Evolutionary conservation across 2,888 invertebrate genomes (phyloP).

Genomic region (Orthosia gothica): DNA sequence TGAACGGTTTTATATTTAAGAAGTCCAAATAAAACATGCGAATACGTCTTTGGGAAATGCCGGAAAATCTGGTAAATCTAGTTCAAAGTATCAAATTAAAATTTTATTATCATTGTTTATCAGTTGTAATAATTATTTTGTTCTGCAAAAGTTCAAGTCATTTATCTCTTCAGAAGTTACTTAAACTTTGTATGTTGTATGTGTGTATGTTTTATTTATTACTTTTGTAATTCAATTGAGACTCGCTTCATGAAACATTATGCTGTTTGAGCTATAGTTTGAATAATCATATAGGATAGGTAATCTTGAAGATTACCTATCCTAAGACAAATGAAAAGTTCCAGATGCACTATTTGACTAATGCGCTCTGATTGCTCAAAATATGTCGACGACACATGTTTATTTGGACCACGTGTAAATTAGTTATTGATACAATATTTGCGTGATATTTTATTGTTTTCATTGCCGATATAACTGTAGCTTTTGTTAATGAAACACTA

Average conservation of each 20-base stretch:
- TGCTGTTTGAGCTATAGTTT: too few species aligned
- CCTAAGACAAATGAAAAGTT: too few species aligned
- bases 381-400: too few species aligned
- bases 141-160: neutral
- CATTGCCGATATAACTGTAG: conserved; percentile 3
- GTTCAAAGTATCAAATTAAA: conserved; percentile 10
- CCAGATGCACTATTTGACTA: too few species aligned
- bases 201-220: too few species aligned
- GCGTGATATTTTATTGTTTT: conserved; percentile 15
- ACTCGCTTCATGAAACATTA: neutral
- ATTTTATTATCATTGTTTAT: conserved; percentile 11
- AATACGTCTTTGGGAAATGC: neutral
- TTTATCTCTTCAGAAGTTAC: conserved; percentile 8
- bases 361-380: too few species aligned
- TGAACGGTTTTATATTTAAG: too few species aligned
- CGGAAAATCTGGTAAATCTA: conserved; percentile 1
- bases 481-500: neutral
- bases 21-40: conserved; percentile 11
- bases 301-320: too few species aligned
- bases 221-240: neutral
- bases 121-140: conserved; percentile 4
- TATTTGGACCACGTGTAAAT: conserved; percentile 27
- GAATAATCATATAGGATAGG: too few species aligned
- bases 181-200: too few species aligned
- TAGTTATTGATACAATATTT: conserved; percentile 20